Evolutionary conservation across 2,888 invertebrate genomes (phyloP), one percentile per base, ranked within the genome.

Genomic region (Limulus polyphemus): DNA sequence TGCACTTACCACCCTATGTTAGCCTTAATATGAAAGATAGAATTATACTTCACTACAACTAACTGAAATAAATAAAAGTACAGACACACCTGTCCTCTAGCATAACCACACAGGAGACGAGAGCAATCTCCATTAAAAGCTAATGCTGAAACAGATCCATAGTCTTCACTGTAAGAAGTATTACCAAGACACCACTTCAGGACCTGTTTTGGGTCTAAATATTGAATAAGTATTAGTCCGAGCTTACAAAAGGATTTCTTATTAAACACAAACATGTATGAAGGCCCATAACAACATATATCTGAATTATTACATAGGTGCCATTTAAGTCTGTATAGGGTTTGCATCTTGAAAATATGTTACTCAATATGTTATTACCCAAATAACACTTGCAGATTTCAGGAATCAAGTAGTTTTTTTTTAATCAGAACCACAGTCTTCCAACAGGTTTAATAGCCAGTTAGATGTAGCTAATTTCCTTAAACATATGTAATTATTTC

Each of bases 51-150:
- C 12, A 16, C n/a, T 32, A 59, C 11, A 13, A 62, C 5, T 1
- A 50, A 62, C 11, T 13, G 52, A 69, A 48, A 61, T 14, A 52
- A 2, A 16, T 13, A 13, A 32, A 32, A 32, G 3, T 32, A 32
- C 5, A 32, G 5, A 62, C 64, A 61, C 62, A 78, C 77, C 72
- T 76, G 83, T 32, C 95, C 95, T 66, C 91, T 83, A 59, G 84
- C 84, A 75, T 81, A 82, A 17, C 88, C 91, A 56, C 86, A 88
- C 32, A 98, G 79, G 49, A 98, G 79, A 65, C 95, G 82, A 10
- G 87, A 86, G 61, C 89, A 87, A 71, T 94, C 93, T 61, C 84
- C 81, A 79, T 92, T 95, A 72, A 92, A 91, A 49, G 89, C 84
- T 65, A 95, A 77, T 55, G 80, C 77, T 10, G 82, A 81, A 11